Base-by-base conservation (phyloP, 1,140 invertebrate species). In the Leptonema lineaticorne region DNA sequence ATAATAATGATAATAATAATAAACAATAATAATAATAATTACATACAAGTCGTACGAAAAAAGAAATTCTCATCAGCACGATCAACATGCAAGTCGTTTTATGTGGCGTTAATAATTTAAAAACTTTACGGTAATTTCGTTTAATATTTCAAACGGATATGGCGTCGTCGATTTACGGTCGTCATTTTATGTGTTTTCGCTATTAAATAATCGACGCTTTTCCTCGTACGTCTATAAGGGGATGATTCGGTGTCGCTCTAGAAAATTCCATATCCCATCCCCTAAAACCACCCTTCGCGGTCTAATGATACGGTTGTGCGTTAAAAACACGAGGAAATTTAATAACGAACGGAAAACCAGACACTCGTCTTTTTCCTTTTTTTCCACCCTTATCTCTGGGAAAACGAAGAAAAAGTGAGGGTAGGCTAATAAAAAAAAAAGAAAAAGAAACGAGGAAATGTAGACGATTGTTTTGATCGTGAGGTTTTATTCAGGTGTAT, bases 321-420 rank as follows among this genome's bases (percentile, higher is more conserved):
- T 82, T 82, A 82, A 82, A 82, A 82, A 81, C 79, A 82, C 80
- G 79, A 79, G 80, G 79, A 82, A 82, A 82, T 82, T 82, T 82
- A 82, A 82, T 82, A 82, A 81, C 67, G 48, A 26, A 26, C 30
- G 28, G 56, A 67, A 67, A 67, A 68, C 62, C 67, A 68, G 57
- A 68, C 57, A 68, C 30, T 56, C 20, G 37, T 46, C 33, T 58
- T n/a, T n/a, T n/a, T n/a, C n/a, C n/a, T n/a, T n/a, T n/a, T n/a
- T n/a, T n/a, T 22, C 56, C 53, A 53, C 58, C 67, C 41, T n/a
- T 48, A n/a, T n/a, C n/a, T n/a, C n/a, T n/a, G n/a, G n/a, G n/a
- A n/a, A n/a, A n/a, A n/a, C n/a, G n/a, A n/a, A n/a, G n/a, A n/a
- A n/a, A n/a, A n/a, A n/a, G n/a, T n/a, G n/a, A n/a, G n/a, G n/a